Percentiles rank a stretch among this genome's conserved stretches.
Evolutionary conservation across 2,888 invertebrate species (phyloP).

Genomic region (Dascillus cervinus): DNA sequence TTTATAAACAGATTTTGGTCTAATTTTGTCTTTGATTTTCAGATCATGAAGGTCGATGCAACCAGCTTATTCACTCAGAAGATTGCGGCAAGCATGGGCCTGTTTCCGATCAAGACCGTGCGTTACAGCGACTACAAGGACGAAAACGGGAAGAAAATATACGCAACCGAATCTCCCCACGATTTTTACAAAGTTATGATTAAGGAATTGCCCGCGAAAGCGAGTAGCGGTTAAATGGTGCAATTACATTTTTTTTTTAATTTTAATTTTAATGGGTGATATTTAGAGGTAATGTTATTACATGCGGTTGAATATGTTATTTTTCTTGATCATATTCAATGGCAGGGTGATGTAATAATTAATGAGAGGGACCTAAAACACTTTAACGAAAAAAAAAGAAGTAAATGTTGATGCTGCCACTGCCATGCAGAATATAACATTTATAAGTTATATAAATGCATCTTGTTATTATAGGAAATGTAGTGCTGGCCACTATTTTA

Average conservation of each 20-base stretch:
- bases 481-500: neutral
- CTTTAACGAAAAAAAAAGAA: constrained; percentile 2
- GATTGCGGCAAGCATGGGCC: constrained; percentile 60
- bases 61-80: constrained; percentile 75
- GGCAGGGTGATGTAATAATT: no score
- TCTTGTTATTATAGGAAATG: no score
- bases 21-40: constrained; percentile 29
- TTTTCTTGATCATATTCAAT: no score
- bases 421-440: constrained; percentile 44
- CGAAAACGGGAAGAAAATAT: constrained; percentile 50
- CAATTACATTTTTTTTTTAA: constrained; percentile 3
- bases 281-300: no score
- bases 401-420: constrained; percentile 42
- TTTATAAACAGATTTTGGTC: neutral
- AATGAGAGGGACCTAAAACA: neutral
- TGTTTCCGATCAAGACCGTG: constrained; percentile 56
- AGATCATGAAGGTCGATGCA: constrained; percentile 75
- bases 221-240: constrained; percentile 13
- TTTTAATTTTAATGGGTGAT: neutral
- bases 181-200: constrained; percentile 44
- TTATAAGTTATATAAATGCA: constrained; percentile 13
- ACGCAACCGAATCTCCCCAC: constrained; percentile 61
- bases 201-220: constrained; percentile 19
- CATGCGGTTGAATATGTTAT: no score
- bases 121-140: constrained; percentile 65